phyloP scores from a whole-genome alignment of 2,797 vertebrate genomes.

The Mus caroli region DNA sequence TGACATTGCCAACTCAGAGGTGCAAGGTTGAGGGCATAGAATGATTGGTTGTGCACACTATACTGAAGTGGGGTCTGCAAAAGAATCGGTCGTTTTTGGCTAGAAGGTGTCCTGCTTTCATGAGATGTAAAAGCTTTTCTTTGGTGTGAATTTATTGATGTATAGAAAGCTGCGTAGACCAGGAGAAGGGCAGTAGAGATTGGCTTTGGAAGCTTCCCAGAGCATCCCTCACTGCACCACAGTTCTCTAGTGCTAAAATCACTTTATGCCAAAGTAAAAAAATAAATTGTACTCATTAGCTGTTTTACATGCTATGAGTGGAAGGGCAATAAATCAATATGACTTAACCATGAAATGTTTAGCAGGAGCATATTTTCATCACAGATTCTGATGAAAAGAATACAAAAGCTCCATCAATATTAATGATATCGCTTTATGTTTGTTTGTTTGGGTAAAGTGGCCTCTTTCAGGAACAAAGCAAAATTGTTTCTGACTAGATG shows the following conservation, averaged over 20 bases:
- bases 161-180: background rate
- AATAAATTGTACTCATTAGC: conserved; percentile 42
- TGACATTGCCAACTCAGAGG: background rate
- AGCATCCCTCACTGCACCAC: background rate
- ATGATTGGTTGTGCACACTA: background rate
- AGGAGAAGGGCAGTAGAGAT: background rate
- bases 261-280: conserved; percentile 64
- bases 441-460: conserved; percentile 32
- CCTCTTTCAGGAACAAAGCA: conserved; percentile 42
- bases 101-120: background rate
- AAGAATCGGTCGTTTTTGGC: background rate
- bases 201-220: background rate
- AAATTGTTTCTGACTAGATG: conserved; percentile 54
- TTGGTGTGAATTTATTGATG: conserved; percentile 30
- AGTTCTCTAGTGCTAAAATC: conserved; percentile 61
- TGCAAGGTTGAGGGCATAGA: background rate
- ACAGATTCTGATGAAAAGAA: conserved; percentile 65
- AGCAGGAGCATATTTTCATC: conserved; percentile 66
- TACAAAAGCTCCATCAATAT: conserved; percentile 61
- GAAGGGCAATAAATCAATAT: conserved; percentile 72
- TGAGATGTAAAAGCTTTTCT: conserved; percentile 47
- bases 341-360: conserved; percentile 70
- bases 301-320: conserved; percentile 6
- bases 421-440: conserved; percentile 57
- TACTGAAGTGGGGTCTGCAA: background rate